Evolutionary conservation across 2,888 invertebrate genomes (phyloP).

Genomic region (Stenolophus ochropezus): DNA sequence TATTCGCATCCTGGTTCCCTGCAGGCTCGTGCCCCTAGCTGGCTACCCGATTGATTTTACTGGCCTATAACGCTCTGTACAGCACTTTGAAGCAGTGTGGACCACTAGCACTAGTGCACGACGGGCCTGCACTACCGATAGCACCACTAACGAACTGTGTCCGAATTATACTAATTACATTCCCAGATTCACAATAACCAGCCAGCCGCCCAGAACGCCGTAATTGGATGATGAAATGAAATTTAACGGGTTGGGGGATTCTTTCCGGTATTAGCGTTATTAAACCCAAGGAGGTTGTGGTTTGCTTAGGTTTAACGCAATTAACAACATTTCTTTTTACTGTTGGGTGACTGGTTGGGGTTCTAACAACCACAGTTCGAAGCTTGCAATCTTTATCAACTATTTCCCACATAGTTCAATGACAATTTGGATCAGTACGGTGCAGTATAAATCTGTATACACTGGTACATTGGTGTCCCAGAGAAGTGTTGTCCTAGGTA

Average conservation of each 20-base stretch:
- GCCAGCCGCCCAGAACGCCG: conserved; percentile 22
- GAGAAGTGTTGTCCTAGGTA: no score
- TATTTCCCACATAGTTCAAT: no score
- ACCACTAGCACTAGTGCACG: not conserved
- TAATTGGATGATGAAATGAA: conserved; percentile 37
- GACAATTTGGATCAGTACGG: no score
- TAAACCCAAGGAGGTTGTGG: not conserved
- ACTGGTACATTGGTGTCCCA: no score
- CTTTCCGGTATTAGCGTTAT: not conserved
- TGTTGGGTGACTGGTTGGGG: no score
- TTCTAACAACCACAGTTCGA: no score
- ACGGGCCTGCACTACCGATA: not conserved
- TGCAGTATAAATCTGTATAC: no score
- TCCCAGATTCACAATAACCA: conserved; percentile 35
- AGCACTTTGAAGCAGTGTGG: conserved; percentile 54
- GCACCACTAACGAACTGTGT: conserved; percentile 41
- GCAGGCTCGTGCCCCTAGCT: not conserved
- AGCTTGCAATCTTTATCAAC: no score
- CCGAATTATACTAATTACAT: conserved; percentile 52
- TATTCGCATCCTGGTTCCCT: not conserved
- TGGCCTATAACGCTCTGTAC: conserved; percentile 62
- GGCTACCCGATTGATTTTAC: conserved; percentile 62
- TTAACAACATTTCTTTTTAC: not conserved
- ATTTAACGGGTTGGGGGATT: conserved; percentile 5
- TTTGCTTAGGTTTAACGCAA: not conserved